Base-by-base conservation (phyloP, 2,888 invertebrate species). In the Volucella inflata region DNA sequence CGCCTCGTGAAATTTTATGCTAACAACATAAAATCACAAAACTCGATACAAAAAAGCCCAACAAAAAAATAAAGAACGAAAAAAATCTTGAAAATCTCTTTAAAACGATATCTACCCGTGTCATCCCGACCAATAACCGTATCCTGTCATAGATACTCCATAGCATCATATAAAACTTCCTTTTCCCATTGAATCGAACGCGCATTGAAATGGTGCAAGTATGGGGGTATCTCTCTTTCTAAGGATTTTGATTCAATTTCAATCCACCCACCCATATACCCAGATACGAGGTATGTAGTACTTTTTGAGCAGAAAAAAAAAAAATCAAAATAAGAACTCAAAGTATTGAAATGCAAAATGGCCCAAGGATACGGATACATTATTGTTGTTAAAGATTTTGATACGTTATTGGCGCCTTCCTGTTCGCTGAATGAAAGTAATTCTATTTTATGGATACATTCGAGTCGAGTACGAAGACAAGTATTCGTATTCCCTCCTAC, bases 211-310 rank as follows among this genome's bases (percentile, higher is more conserved):
- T 77, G 65, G 14, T n/a, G n/a, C n/a, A n/a, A n/a, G n/a, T 21
- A 70, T 21, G 42, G 50, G 44, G 14, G 62, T 14, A 46, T 53
- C 12, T 51, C 50, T 70, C 57, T 67, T 79, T 46, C 55, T 36
- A 60, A 80, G 51, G 85, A 85, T 80, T 87, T 85, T 87, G 78
- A 87, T 87, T 87, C 87, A 87, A 87, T 87, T 85, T 87, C 81
- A 81, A 81, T 81, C 72, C 77, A 30, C 30, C 30, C 30, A 30
- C 77, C 85, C 65, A 71, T 62, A 87, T 87, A 82, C 84, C 85
- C 65, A 71, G 67, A 87, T 87, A 82, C 84, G 78, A 85, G 30
- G 30, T 87, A 87, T 87, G 87, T 79, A 30, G n/a, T n/a, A n/a
- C 30, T 30, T 84, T 81, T 84, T 83, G 71, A 71, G 59, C 68